Conservation (phyloP, 2,797 vertebrate genomes). For the Enteromius afrohamiltoni region DNA sequence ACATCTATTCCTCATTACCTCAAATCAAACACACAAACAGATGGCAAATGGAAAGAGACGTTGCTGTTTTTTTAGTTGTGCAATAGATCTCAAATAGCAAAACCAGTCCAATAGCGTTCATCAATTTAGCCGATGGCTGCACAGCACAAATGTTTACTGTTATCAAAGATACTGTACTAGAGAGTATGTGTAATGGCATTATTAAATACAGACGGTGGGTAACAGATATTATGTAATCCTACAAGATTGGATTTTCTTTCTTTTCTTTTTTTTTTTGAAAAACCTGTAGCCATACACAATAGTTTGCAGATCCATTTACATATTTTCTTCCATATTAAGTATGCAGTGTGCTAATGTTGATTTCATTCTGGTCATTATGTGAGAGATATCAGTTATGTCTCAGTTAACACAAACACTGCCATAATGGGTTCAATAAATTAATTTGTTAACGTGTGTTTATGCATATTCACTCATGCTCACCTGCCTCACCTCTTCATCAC, state of each 20-base stretch:
- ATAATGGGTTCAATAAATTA: not conserved
- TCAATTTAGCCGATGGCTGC: slow-evolving; percentile 13
- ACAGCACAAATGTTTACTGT: slow-evolving; percentile 23
- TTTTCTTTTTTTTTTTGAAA: not conserved
- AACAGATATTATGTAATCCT: slow-evolving; percentile 47
- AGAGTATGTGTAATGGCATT: slow-evolving; percentile 51
- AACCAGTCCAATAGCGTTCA: slow-evolving; percentile 13
- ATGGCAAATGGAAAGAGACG: not conserved
- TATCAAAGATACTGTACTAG: slow-evolving; percentile 26
- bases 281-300: not conserved
- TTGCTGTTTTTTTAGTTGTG: slow-evolving; percentile 6
- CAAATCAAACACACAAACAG: not conserved
- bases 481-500: slow-evolving; percentile 90
- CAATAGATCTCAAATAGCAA: slow-evolving; percentile 8
- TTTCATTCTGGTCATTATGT: not conserved
- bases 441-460: slow-evolving; percentile 32
- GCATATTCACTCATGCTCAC: slow-evolving; percentile 68
- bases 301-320: not conserved
- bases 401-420: too few relatives aligned
- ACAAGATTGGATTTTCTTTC: slow-evolving; percentile 48
- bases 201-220: slow-evolving; percentile 14
- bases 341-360: not conserved
- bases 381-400: not conserved
- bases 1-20: not conserved
- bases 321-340: not conserved